Conservation (phyloP, 1,140 invertebrate genomes). For the Drosophila sechellia region DNA sequence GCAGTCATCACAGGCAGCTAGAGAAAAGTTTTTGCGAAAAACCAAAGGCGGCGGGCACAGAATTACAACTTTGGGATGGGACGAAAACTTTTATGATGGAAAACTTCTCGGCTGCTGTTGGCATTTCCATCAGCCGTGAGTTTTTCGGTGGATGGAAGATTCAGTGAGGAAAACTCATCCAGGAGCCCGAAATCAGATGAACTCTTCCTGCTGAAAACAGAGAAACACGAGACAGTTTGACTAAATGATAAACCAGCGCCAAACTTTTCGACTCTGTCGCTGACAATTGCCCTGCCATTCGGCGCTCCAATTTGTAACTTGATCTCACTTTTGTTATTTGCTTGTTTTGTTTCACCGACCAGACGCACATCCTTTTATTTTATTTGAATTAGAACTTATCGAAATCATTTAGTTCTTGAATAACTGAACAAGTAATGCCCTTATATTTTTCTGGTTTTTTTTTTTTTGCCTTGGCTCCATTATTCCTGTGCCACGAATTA, state of each 20-base stretch:
- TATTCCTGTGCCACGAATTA: not conserved
- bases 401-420: not conserved
- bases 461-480: not conserved
- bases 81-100: slow-evolving; percentile 50
- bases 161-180: slow-evolving; percentile 1
- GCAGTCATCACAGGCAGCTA: slow-evolving; percentile 38
- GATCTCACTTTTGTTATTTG: slow-evolving; percentile 25
- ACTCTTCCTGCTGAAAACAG: slow-evolving; percentile 24
- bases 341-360: not conserved
- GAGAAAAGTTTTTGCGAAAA: slow-evolving; percentile 33
- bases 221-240: slow-evolving; percentile 6
- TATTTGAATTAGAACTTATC: no score
- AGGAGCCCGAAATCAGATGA: slow-evolving; percentile 14
- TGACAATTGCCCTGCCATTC: slow-evolving; percentile 35
- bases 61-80: slow-evolving; percentile 54
- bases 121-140: slow-evolving; percentile 41
- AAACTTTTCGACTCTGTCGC: slow-evolving; percentile 25
- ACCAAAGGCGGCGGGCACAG: slow-evolving; percentile 49
- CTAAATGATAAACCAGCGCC: slow-evolving; percentile 12
- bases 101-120: slow-evolving; percentile 46
- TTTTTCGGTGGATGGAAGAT: slow-evolving; percentile 6
- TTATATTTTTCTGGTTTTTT: not conserved
- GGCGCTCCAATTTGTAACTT: slow-evolving; percentile 36
- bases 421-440: slow-evolving; percentile 2
- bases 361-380: no score